Conservation (phyloP, 2,888 invertebrate genomes). For the Tenthredo mesomela region DNA sequence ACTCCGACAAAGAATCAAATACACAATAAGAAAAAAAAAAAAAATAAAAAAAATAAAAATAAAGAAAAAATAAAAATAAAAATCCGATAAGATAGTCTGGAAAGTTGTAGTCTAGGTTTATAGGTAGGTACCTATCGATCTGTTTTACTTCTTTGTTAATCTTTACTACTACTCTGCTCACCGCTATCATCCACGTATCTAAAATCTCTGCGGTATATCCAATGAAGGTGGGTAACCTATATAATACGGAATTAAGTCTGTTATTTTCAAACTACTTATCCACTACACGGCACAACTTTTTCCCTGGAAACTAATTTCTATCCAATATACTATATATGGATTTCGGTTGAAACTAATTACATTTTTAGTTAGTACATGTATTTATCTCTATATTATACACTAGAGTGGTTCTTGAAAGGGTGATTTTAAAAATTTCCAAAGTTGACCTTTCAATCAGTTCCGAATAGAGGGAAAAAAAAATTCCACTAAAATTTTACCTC, state of each 20-base stretch:
- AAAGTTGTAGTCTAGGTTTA: conserved; percentile 14
- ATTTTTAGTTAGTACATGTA: too few relatives aligned
- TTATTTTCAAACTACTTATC: background rate
- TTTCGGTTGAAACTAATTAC: too few relatives aligned
- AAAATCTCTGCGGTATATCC: background rate
- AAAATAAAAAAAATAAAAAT: background rate
- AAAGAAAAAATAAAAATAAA: background rate
- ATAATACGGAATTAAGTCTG: background rate
- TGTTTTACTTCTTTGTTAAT: conserved; percentile 25
- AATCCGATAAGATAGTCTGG: background rate
- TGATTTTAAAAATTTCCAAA: too few relatives aligned
- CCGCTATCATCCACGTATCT: background rate
- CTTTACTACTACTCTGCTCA: background rate
- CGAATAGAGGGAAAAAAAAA: too few relatives aligned
- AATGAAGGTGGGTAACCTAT: background rate
- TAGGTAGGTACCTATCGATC: conserved; percentile 7
- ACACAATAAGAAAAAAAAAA: background rate
- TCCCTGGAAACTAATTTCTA: background rate
- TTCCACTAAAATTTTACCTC: too few relatives aligned
- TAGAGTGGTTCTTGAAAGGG: too few relatives aligned
- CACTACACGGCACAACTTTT: background rate
- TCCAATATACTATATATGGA: background rate
- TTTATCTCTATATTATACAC: too few relatives aligned
- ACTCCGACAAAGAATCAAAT: conserved; percentile 25
- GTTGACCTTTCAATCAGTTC: too few relatives aligned